Base-by-base conservation (phyloP, 2,797 vertebrate genomes). In the Phaenicophaeus curvirostris region DNA sequence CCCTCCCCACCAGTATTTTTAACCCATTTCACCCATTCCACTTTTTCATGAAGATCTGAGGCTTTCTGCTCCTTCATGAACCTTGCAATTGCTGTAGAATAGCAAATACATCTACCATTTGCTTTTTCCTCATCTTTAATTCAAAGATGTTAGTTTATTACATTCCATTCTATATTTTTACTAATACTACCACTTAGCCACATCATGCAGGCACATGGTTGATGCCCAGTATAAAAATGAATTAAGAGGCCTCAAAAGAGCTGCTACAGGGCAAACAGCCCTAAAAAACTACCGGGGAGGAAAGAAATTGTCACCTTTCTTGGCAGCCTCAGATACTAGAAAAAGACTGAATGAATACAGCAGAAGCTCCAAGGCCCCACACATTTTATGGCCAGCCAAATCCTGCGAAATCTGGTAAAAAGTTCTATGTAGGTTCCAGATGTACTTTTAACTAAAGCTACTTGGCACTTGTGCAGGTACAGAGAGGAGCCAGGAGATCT, bases 261-360 rank as follows among this genome's bases (percentile, higher is more conserved):
- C 53, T 90, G 59, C 93, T 82, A 50, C 35, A 90, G 63, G 59
- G 59, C 80, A 88, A 79, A 66, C 4, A 75, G 83, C n/a, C n/a
- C 33, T 57, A 30, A 88, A 66, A 83, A 94, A 37, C 25, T 84
- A 91, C 48, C 80, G 14, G 13, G 41, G 58, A 94, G 7, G 37
- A 93, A 87, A 96, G 83, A 96, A 91, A 74, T 86, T 90, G 93
- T 94, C 95, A 95, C 83, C 73, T 96, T 67, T 78, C 35, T 88
- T 95, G 90, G 93, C 90, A 91, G 81, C 41, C 81, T 87, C 15
- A 18, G n/a, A 84, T 48, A 85, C 30, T 35, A 85, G 57, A 88
- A 90, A 55, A 76, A 66, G 59, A 59, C 51, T 62, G 76, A 95
- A 86, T 44, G 21, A 90, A 86, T 35, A 21, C 35, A 78, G 76